Base-by-base conservation (phyloP, 2,113 vertebrate genomes). In the Cinclus cinclus region DNA sequence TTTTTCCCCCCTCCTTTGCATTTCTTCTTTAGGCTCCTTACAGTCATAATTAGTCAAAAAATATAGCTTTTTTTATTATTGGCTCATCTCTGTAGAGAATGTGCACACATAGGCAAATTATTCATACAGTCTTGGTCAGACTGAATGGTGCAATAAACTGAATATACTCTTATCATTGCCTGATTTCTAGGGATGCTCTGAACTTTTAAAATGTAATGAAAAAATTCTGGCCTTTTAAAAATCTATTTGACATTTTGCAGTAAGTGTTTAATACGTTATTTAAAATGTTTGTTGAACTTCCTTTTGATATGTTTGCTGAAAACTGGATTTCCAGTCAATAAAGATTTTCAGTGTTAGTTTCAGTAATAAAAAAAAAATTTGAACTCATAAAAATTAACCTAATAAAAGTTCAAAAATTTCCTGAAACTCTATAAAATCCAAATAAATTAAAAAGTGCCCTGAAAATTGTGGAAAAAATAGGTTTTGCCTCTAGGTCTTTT, bases 181-280 rank as follows among this genome's bases (percentile, higher is more conserved):
- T 68, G 56, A 84, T 92, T 95, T 80, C 76, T 74, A 73, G 35
- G 46, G 70, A 60, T 75, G 46, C 71, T 91, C 83, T 62, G 46
- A 91, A 73, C 53, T 73, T 82, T 75, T 82, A 53, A 84, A 90
- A 68, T 35, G 35, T 14, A 94, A 90, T 67, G 27, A 55, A 88
- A 94, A 87, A 91, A 82, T 37, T 35, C 62, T 56, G 55, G 74
- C 53, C 81, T 91, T 94, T 83, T 30, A 95, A 84, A 95, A 94
- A 89, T 75, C 58, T 82, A 65, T 79, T 79, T 75, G 76, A 83
- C 74, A 92, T 91, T 96, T 95, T 83, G 39, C 37, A 78, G 42
- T 35, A 90, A 64, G 59, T 59, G 59, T 86, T 90, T 88, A 89
- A 92, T 81, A 65, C 75, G 90, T 88, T n/a, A 89, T 80, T 93